These are phyloP conservation scores for Octodon degus DNA, from an alignment of 2,113 vertebrate genomes.

Conservation along the genomic window DNA sequence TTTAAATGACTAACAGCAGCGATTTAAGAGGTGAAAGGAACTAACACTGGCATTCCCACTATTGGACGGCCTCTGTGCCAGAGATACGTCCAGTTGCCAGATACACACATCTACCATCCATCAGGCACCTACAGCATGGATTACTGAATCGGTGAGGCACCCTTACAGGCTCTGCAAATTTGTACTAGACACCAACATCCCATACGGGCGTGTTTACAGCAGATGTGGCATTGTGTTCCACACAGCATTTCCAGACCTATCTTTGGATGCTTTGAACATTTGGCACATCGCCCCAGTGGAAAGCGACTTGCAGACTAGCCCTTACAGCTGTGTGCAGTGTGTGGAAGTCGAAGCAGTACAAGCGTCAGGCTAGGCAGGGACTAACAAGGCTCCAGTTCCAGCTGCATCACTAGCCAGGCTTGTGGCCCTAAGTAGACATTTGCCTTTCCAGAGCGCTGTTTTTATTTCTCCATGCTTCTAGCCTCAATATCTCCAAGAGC, in stretches of 20 bases:
- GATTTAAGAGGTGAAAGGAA: slow-evolving; percentile 4
- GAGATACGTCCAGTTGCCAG: not conserved
- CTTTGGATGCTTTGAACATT: not conserved
- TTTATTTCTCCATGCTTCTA: slow-evolving; percentile 13
- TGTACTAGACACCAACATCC: not conserved
- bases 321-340: not conserved
- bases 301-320: not conserved
- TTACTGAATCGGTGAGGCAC: not conserved
- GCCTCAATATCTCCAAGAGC: not conserved
- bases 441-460: slow-evolving; percentile 4
- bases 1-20: not conserved
- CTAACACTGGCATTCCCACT: not conserved
- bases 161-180: not conserved
- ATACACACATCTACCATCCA: not conserved
- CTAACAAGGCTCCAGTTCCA: not conserved
- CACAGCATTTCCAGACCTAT: slow-evolving; percentile 4
- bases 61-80: not conserved
- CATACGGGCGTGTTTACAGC: not conserved
- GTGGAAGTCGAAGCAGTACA: not conserved
- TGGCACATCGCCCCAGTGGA: not conserved
- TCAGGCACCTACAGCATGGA: not conserved
- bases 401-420: not conserved
- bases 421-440: slow-evolving; percentile 51
- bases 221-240: not conserved
- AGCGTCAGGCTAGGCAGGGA: not conserved